phyloP scores from a whole-genome alignment of 2,797 vertebrate genomes.

The Cheirogaleus major region DNA sequence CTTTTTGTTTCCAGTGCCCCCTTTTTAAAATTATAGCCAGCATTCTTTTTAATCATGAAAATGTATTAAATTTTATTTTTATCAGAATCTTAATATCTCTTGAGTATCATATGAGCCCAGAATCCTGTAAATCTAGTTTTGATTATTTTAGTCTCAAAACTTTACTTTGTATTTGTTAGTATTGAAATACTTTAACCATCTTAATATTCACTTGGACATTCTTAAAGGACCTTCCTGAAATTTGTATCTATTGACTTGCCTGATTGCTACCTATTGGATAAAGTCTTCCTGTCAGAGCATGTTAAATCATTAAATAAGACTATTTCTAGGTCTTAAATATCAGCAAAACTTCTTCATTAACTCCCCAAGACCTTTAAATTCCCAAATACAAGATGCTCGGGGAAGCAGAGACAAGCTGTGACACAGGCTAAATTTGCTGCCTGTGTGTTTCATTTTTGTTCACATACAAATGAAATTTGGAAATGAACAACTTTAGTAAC shows the following conservation, averaged over 20 bases:
- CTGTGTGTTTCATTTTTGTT: conserved; percentile 48
- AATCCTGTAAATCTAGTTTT: not conserved
- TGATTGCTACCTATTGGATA: not conserved
- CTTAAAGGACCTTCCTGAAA: not conserved
- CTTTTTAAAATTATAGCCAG: not conserved
- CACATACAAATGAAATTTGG: conserved; percentile 60
- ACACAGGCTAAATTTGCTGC: not conserved
- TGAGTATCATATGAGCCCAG: not conserved
- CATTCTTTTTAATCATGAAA: not conserved
- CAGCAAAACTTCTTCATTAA: conserved; percentile 43
- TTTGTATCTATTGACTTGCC: not conserved
- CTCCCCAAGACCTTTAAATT: conserved; percentile 34
- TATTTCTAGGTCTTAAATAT: conserved; percentile 31
- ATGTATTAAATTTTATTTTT: conserved; percentile 32
- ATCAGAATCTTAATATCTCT: conserved; percentile 18
- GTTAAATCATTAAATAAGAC: not conserved
- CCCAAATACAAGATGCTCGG: conserved; percentile 13
- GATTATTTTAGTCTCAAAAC: not conserved
- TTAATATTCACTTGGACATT: not conserved
- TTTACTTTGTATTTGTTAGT: not conserved
- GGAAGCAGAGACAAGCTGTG: conserved; percentile 27
- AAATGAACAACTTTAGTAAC: conserved; percentile 59
- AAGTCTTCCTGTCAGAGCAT: not conserved
- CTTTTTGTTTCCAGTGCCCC: not conserved
- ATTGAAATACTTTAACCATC: not conserved